phyloP scores from a whole-genome alignment of 2,888 invertebrate species.

The Andrena hattorfiana region DNA sequence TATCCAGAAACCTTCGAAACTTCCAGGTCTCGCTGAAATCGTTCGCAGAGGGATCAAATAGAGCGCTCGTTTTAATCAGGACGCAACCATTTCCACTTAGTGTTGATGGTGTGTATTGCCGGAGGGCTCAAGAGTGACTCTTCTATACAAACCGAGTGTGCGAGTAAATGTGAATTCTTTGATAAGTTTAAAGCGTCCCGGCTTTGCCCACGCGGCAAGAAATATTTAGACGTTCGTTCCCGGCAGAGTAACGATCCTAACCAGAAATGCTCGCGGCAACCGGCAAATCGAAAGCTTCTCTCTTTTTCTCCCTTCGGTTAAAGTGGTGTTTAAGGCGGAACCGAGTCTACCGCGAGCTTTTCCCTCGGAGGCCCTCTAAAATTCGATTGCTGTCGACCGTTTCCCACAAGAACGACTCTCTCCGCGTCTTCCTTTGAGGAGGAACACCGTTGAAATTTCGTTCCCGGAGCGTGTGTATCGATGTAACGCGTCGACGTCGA shows the following conservation, averaged over 20 bases:
- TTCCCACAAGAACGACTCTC: conserved; percentile 1
- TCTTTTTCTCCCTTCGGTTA: neutral
- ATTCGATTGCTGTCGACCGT: conserved; percentile 22
- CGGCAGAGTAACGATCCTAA: neutral
- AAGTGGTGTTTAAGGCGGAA: neutral
- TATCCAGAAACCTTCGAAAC: neutral
- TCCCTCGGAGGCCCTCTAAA: neutral
- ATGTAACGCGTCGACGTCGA: conserved; percentile 20
- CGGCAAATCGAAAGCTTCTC: neutral
- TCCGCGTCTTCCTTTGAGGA: neutral
- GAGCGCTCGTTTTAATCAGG: conserved; percentile 6
- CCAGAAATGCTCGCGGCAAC: neutral
- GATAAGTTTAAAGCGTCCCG: too few relatives aligned
- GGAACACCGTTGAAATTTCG: conserved; percentile 23
- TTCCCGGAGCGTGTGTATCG: conserved; percentile 2
- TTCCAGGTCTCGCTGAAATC: neutral
- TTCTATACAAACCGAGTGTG: neutral
- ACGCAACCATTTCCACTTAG: conserved; percentile 7
- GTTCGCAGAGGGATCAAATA: neutral
- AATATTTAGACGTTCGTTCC: neutral
- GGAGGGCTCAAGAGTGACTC: too few relatives aligned
- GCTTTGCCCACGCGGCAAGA: neutral
- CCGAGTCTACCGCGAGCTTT: conserved; percentile 1
- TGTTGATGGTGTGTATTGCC: conserved; percentile 14
- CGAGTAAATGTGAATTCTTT: too few relatives aligned